phyloP scores from a whole-genome alignment of 2,113 vertebrate species.

The Ammodytes dubius region DNA sequence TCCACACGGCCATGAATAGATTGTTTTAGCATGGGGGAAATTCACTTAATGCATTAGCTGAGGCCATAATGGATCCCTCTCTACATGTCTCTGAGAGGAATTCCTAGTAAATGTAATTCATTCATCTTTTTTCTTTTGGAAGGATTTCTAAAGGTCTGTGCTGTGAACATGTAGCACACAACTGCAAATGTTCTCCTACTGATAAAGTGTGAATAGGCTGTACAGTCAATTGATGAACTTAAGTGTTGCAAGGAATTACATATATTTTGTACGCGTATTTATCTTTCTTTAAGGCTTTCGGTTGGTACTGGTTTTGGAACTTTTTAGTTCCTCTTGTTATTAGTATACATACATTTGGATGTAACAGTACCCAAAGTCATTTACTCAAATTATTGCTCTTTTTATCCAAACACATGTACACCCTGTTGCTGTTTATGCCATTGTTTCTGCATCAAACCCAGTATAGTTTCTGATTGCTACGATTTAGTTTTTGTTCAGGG shows the following conservation, averaged over 20 bases:
- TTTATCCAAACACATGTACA: not conserved
- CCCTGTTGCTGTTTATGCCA: slow-evolving; percentile 19
- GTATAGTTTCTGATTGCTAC: slow-evolving; percentile 26
- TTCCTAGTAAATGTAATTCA: slow-evolving; percentile 61
- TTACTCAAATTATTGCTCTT: not conserved
- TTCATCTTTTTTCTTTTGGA: slow-evolving; percentile 32
- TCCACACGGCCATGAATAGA: slow-evolving; percentile 48
- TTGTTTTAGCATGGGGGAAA: slow-evolving; percentile 68
- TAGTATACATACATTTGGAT: not conserved
- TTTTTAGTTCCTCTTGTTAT: not conserved
- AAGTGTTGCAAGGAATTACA: not conserved
- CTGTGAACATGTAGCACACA: slow-evolving; percentile 23
- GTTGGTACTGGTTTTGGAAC: not conserved
- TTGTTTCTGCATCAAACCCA: slow-evolving; percentile 5
- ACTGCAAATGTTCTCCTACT: slow-evolving; percentile 31
- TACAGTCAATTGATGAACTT: slow-evolving; percentile 5
- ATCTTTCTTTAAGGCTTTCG: not conserved
- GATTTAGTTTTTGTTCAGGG: slow-evolving; percentile 36
- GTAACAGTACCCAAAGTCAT: not conserved
- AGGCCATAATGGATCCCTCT: slow-evolving; percentile 66
- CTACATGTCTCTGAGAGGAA: slow-evolving; percentile 57
- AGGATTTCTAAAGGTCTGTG: slow-evolving; percentile 48
- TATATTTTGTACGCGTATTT: not conserved
- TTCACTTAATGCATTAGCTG: slow-evolving; percentile 67
- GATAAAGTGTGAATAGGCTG: slow-evolving; percentile 33